These are phyloP conservation scores for Chinchilla lanigera DNA, from an alignment of 2,113 vertebrate species.

Conservation along the genomic window DNA sequence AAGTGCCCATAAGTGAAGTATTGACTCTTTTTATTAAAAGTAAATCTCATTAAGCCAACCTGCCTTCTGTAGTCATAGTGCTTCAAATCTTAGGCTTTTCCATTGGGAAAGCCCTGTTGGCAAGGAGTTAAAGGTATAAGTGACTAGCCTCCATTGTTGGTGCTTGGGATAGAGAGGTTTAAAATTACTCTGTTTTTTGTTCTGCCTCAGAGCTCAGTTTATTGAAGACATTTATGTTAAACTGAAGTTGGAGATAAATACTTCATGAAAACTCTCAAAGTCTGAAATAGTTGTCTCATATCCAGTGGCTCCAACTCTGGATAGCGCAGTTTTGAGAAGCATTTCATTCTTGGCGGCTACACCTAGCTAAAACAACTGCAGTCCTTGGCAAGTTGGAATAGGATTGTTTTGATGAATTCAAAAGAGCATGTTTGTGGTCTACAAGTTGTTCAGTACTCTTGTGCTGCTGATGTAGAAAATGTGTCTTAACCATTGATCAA, in stretches of 20 bases:
- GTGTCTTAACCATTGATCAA: slow-evolving; percentile 25
- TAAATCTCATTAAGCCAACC: slow-evolving; percentile 71
- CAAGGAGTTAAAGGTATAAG: slow-evolving; percentile 30
- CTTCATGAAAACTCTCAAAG: slow-evolving; percentile 19
- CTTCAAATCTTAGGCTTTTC: slow-evolving; percentile 78
- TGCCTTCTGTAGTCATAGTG: slow-evolving; percentile 75
- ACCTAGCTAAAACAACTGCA: background rate
- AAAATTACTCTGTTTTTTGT: slow-evolving; percentile 56
- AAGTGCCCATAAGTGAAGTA: slow-evolving; percentile 76
- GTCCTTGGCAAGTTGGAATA: slow-evolving; percentile 2
- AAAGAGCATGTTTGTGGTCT: background rate
- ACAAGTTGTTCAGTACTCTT: slow-evolving; percentile 18
- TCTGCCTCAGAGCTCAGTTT: slow-evolving; percentile 55
- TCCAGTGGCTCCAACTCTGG: slow-evolving; percentile 6
- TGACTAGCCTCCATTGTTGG: slow-evolving; percentile 60
- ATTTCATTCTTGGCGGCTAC: slow-evolving; percentile 31
- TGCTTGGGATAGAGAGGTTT: slow-evolving; percentile 70
- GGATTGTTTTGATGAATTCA: background rate
- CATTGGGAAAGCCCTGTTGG: slow-evolving; percentile 58
- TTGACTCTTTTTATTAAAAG: slow-evolving; percentile 62
- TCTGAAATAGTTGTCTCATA: slow-evolving; percentile 5
- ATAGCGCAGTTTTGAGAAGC: background rate
- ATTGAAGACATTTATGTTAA: slow-evolving; percentile 24
- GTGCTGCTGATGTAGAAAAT: slow-evolving; percentile 45
- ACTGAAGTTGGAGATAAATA: slow-evolving; percentile 12